Conservation (phyloP, 1,140 invertebrate species). For the Drosophila mayri region DNA sequence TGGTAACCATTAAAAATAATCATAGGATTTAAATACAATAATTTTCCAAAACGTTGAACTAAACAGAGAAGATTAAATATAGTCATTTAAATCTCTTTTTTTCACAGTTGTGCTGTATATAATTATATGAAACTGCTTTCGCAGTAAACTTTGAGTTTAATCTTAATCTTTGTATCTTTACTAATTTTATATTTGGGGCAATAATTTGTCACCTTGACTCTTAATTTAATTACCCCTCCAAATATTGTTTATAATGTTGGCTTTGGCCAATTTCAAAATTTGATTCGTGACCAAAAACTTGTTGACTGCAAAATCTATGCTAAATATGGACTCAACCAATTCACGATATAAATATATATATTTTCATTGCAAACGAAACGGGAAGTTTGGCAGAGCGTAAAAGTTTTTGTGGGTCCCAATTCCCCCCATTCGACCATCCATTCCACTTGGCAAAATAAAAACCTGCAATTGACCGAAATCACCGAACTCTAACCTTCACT, state of each 20-base stretch:
- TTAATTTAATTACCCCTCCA: constrained; percentile 16
- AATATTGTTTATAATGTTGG: constrained; percentile 8
- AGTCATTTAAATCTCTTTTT: background rate
- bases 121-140: background rate
- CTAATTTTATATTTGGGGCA: background rate
- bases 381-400: constrained; percentile 46
- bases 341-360: constrained; percentile 16
- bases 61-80: background rate
- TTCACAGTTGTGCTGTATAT: no score
- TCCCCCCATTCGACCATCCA: background rate
- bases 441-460: constrained; percentile 10
- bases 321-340: constrained; percentile 21
- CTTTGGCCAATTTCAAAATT: background rate
- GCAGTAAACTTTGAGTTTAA: no score
- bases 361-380: constrained; percentile 43
- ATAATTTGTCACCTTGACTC: constrained; percentile 29
- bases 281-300: constrained; percentile 40
- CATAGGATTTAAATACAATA: background rate
- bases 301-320: constrained; percentile 28
- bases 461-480: constrained; percentile 60
- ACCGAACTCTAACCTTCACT: constrained; percentile 77
- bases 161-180: background rate
- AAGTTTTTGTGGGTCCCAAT: constrained; percentile 31
- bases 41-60: constrained; percentile 13
- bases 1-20: background rate